Evolutionary conservation across 2,888 invertebrate genomes (phyloP).

Genomic region (Allolobophora icterica): DNA sequence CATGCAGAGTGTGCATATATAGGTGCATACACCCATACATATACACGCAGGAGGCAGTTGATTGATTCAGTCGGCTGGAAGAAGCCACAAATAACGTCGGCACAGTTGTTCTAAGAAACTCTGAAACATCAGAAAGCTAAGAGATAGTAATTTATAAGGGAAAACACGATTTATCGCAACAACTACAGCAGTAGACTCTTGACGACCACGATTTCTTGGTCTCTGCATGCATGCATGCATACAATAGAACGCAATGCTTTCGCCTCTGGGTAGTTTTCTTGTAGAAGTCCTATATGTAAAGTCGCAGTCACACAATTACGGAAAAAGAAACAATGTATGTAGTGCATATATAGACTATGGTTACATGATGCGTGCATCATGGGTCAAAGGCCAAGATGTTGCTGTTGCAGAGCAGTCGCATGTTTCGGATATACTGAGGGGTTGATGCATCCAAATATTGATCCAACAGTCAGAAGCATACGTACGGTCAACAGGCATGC

Average conservation of each 20-base stretch:
- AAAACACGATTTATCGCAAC: neutral
- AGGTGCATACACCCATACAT: neutral
- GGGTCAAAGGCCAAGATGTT: neutral
- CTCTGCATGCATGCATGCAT: neutral
- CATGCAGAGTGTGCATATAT: neutral
- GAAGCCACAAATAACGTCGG: neutral
- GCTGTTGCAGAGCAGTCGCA: neutral
- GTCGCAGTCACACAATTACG: no score
- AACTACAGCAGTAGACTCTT: neutral
- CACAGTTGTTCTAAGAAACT: neutral
- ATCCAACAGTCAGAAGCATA: neutral
- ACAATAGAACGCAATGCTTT: no score
- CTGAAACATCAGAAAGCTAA: neutral
- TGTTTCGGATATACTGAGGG: neutral
- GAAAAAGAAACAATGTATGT: no score
- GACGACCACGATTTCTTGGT: neutral
- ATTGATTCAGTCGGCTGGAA: neutral
- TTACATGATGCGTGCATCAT: neutral
- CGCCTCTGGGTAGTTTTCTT: no score
- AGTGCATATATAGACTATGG: neutral
- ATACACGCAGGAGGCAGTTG: neutral
- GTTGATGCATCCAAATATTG: neutral
- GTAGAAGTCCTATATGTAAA: no score
- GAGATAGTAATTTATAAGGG: neutral
- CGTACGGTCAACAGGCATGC: neutral